Evolutionary conservation across 2,113 vertebrate genomes (phyloP), one percentile per base, ranked within the genome.

Genomic region (Pseudopodoces humilis): DNA sequence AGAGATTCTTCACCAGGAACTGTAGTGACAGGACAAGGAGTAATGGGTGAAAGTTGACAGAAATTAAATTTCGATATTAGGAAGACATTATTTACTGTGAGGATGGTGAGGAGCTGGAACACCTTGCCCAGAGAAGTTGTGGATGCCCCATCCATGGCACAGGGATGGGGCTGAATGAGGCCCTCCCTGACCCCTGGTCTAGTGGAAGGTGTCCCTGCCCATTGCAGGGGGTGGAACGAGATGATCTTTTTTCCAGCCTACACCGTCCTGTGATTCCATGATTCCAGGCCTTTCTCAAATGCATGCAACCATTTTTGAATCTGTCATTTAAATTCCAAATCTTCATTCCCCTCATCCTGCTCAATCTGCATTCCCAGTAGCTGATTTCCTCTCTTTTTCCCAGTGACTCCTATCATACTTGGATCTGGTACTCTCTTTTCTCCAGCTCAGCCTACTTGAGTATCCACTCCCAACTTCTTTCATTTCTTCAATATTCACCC

Each of bases 201-300:
- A 6, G 27, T 19, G 55, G 39, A 28, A 69, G 8, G 19, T 28
- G 23, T 62, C 23, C 53, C 64, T 53, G 64, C 23, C 53, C 33
- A 16, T n/a, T 46, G 46, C 27, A 53, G 10, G 22, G 22, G 11
- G 4, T 16, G 55, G 28, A 53, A 39, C 0, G 1, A 62, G 33
- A 24, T 44, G 46, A 28, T 28, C 23, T 39, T 28, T 13, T 69
- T 78, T 69, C 46, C 19, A 39, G 7, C 12, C 12, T 1, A 7
- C 46, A n/a, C 12, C 2, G 0, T 39, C 46, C 64, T 39, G 23
- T 33, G 33, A 7, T 37, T 43, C 50, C 2, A 0, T 23, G 25
- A 80, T 16, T 47, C n/a, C 63, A 33, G 28, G n/a, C 39, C 15
- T 62, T 49, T 85, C 67, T 74, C 50, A 55, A 41, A 63, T 33